phyloP scores from a whole-genome alignment of 2,888 invertebrate species.

The Eustalomyia histrio region DNA sequence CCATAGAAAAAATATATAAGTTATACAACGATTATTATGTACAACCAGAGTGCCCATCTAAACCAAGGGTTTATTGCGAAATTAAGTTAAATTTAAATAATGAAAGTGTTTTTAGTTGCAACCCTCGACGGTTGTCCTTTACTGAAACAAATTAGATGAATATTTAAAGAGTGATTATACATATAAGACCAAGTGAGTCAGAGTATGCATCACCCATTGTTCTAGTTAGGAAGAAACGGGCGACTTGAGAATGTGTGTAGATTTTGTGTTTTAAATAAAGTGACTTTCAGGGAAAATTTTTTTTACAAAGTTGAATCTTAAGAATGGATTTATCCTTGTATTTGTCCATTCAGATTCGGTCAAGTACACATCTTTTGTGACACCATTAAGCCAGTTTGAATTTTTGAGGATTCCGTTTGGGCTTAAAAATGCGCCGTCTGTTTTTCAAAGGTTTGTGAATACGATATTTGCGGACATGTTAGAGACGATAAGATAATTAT shows the following conservation, averaged over 20 bases:
- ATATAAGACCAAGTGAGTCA: constrained; percentile 32
- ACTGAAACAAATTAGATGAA: constrained; percentile 38
- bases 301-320: neutral
- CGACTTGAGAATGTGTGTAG: constrained; percentile 13
- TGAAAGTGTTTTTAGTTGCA: constrained; percentile 23
- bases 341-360: too few species aligned
- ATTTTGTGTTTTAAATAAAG: too few species aligned
- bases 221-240: constrained; percentile 36
- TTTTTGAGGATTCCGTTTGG: constrained; percentile 25
- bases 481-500: neutral
- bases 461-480: constrained; percentile 6
- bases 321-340: constrained; percentile 5
- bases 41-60: constrained; percentile 13
- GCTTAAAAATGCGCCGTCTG: too few species aligned
- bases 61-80: constrained; percentile 3
- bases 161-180: constrained; percentile 24
- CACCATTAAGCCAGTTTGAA: constrained; percentile 9
- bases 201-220: constrained; percentile 48
- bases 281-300: neutral
- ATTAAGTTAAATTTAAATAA: constrained; percentile 33
- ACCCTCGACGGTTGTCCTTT: constrained; percentile 37
- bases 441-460: too few species aligned
- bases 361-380: constrained; percentile 10
- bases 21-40: constrained; percentile 33
- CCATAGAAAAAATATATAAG: neutral